Evolutionary conservation across 2,888 invertebrate genomes (phyloP).

Genomic region (Camptogramma bilineatum): DNA sequence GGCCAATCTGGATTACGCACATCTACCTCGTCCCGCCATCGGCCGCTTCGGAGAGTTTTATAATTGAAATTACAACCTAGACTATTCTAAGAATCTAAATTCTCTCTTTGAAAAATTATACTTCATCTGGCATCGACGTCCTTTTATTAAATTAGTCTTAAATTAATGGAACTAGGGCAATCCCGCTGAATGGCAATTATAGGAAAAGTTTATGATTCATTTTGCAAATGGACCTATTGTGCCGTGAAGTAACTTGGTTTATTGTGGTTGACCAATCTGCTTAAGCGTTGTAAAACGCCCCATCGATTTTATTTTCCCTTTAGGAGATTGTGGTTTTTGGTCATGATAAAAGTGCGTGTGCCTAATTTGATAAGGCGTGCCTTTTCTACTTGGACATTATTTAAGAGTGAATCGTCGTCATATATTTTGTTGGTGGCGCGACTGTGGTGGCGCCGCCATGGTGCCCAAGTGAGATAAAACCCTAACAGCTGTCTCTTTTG

Average conservation of each 20-base stretch:
- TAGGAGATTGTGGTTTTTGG: neutral
- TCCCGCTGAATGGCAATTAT: slow-evolving; percentile 24
- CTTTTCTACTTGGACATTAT: too few relatives aligned
- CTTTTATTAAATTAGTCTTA: neutral
- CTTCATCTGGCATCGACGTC: neutral
- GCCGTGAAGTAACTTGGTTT: slow-evolving; percentile 25
- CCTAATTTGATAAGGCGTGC: too few relatives aligned
- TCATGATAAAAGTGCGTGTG: neutral
- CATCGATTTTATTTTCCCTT: neutral
- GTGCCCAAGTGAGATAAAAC: too few relatives aligned
- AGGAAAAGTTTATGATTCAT: slow-evolving; percentile 33
- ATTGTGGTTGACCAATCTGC: slow-evolving; percentile 12
- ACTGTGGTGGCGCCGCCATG: too few relatives aligned
- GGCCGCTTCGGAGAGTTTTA: too few relatives aligned
- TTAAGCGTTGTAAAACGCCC: neutral
- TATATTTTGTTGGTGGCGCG: too few relatives aligned
- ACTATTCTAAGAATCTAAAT: too few relatives aligned
- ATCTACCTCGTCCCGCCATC: too few relatives aligned
- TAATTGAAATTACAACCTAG: too few relatives aligned
- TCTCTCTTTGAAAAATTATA: neutral
- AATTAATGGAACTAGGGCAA: slow-evolving; percentile 22
- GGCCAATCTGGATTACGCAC: too few relatives aligned
- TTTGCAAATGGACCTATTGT: slow-evolving; percentile 37
- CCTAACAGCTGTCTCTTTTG: too few relatives aligned
- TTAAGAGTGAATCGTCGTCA: too few relatives aligned